Conservation (phyloP, 1,140 invertebrate genomes). For the Bombus confusus region DNA sequence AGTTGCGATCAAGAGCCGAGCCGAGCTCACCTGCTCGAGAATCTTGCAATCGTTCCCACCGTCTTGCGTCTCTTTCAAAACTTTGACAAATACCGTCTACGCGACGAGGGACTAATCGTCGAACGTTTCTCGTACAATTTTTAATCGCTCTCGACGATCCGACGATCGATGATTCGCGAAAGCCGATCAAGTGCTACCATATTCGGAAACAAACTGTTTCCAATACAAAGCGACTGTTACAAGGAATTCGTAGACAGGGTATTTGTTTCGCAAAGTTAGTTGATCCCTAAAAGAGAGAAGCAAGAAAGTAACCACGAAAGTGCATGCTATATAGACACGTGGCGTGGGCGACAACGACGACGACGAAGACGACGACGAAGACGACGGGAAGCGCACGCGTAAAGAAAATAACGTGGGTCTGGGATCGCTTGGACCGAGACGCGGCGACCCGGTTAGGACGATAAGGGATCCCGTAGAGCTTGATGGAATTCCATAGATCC, state of each 20-base stretch:
- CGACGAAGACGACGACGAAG: neutral
- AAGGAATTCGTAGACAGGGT: neutral
- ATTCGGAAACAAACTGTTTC: too few species aligned
- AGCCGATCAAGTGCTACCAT: too few species aligned
- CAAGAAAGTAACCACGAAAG: conserved; percentile 58
- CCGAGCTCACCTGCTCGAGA: neutral
- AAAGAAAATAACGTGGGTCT: conserved; percentile 68
- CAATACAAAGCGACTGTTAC: neutral
- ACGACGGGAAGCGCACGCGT: conserved; percentile 14
- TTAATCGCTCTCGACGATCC: too few species aligned
- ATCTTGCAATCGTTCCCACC: neutral
- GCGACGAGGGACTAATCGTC: neutral
- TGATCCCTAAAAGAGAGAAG: neutral
- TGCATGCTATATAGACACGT: conserved; percentile 38
- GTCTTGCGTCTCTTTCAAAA: neutral
- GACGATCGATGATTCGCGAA: too few species aligned
- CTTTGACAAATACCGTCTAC: neutral
- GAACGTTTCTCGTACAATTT: neutral
- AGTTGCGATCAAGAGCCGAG: conserved; percentile 29
- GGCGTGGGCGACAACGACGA: neutral
- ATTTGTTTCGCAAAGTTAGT: neutral
- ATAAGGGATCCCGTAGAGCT: conserved; percentile 81
- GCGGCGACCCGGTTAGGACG: conserved; percentile 79
- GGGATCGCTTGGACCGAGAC: conserved; percentile 68
- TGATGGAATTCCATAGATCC: conserved; percentile 83